These are phyloP conservation scores for Poecilia wingei DNA, from an alignment of 2,797 vertebrate species.

Conservation along the genomic window DNA sequence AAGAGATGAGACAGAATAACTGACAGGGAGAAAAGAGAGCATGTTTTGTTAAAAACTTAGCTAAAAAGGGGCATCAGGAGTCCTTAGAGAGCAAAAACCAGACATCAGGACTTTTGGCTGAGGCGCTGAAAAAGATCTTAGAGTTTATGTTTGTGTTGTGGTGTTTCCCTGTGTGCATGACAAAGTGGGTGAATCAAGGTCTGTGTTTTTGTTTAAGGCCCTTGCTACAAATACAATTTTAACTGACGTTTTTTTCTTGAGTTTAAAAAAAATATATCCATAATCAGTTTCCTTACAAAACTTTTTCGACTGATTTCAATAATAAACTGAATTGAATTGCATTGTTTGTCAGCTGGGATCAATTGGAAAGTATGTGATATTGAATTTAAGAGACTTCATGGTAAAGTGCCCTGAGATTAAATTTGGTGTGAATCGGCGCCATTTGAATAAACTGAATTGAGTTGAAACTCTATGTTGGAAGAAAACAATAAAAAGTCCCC, in stretches of 20 bases:
- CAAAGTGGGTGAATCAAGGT: background rate
- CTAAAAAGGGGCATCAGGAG: constrained; percentile 54
- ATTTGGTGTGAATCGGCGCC: no score
- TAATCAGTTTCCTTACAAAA: no score
- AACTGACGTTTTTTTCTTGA: background rate
- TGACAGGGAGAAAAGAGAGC: constrained; percentile 43
- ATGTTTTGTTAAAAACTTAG: constrained; percentile 68
- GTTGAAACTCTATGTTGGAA: background rate
- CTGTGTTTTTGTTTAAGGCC: background rate
- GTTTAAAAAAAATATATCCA: background rate
- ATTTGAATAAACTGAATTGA: no score
- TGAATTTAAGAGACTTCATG: no score
- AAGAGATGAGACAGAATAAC: constrained; percentile 37
- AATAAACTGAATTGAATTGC: no score
- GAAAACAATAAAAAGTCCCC: background rate
- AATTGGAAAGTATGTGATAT: no score
- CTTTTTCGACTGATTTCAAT: no score
- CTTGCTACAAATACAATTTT: background rate
- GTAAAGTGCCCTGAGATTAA: no score
- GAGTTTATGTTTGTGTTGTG: constrained; percentile 4
- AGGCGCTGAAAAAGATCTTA: constrained; percentile 45
- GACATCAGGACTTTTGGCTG: constrained; percentile 63
- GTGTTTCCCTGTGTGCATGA: background rate
- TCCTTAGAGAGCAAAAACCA: constrained; percentile 59
- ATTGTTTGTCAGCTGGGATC: no score